phyloP scores from a whole-genome alignment of 2,797 vertebrate species.

The Diceros bicornis region DNA sequence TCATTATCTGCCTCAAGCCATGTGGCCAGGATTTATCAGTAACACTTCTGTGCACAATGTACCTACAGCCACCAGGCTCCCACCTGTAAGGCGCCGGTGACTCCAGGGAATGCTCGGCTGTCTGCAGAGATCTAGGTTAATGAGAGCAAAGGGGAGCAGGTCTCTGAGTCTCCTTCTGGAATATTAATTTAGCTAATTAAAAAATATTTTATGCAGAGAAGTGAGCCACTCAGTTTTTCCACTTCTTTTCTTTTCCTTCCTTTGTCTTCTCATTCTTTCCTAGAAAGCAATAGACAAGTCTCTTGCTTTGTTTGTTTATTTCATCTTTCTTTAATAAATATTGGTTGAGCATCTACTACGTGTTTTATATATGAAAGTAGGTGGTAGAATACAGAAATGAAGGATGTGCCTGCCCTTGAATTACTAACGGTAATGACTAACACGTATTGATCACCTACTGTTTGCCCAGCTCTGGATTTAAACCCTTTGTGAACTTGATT shows the following conservation, averaged over 20 bases:
- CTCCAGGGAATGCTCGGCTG: neutral
- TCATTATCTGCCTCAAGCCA: slow-evolving; percentile 34
- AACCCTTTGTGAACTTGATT: neutral
- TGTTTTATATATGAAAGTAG: neutral
- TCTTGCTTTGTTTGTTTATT: neutral
- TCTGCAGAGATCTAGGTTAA: neutral
- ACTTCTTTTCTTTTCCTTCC: neutral
- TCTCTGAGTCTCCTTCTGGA: neutral
- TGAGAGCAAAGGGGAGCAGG: neutral
- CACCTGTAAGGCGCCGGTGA: too few relatives aligned
- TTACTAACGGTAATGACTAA: neutral
- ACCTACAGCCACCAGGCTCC: neutral
- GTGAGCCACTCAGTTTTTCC: neutral
- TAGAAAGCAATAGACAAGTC: neutral
- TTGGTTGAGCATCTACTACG: neutral
- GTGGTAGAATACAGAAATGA: neutral
- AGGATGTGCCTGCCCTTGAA: neutral
- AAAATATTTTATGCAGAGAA: neutral
- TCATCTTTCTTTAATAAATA: neutral
- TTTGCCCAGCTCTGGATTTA: neutral
- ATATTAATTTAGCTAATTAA: slow-evolving; percentile 44
- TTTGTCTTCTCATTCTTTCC: neutral
- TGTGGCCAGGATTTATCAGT: neutral
- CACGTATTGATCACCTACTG: neutral
- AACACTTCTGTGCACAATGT: neutral